These are phyloP conservation scores for Atopsyche davidsoni DNA, from an alignment of 1,140 invertebrate genomes.

Conservation along the genomic window DNA sequence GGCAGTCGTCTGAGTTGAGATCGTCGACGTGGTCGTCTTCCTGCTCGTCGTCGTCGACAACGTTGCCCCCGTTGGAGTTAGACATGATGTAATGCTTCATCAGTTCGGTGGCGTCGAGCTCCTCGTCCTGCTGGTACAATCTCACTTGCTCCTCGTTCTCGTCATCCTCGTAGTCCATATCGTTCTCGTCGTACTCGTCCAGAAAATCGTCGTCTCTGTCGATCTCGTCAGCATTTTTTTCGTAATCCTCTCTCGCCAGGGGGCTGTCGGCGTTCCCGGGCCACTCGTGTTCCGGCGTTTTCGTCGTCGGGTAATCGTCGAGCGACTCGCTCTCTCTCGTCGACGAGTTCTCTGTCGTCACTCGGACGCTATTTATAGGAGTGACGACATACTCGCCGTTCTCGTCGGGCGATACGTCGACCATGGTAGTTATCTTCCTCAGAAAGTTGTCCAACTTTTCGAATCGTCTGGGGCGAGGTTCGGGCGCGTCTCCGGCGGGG, in stretches of 20 bases:
- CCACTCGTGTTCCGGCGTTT: constrained; percentile 1
- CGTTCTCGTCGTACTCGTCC: constrained; percentile 9
- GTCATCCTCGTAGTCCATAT: too few species aligned
- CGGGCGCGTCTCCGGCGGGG: neutral
- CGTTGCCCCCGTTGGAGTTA: neutral
- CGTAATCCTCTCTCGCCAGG: neutral
- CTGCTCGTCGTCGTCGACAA: neutral
- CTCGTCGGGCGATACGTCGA: constrained; percentile 6
- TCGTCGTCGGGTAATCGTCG: neutral
- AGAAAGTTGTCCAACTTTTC: constrained; percentile 20
- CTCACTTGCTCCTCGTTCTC: neutral
- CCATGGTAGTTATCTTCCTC: constrained; percentile 18
- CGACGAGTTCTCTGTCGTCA: neutral
- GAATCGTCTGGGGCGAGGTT: constrained; percentile 16
- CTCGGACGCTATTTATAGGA: constrained; percentile 1
- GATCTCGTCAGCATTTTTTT: constrained; percentile 1
- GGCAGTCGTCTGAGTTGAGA: constrained; percentile 1
- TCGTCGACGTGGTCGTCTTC: neutral
- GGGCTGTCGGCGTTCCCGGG: neutral
- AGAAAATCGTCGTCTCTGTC: constrained; percentile 10
- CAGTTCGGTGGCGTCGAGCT: constrained; percentile 5
- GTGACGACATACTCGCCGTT: neutral
- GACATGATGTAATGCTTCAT: constrained; percentile 9
- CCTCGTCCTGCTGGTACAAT: neutral
- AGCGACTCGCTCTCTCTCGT: neutral